Evolutionary conservation across 1,140 invertebrate species (phyloP).

Genomic region (Hesperophylax magnus): DNA sequence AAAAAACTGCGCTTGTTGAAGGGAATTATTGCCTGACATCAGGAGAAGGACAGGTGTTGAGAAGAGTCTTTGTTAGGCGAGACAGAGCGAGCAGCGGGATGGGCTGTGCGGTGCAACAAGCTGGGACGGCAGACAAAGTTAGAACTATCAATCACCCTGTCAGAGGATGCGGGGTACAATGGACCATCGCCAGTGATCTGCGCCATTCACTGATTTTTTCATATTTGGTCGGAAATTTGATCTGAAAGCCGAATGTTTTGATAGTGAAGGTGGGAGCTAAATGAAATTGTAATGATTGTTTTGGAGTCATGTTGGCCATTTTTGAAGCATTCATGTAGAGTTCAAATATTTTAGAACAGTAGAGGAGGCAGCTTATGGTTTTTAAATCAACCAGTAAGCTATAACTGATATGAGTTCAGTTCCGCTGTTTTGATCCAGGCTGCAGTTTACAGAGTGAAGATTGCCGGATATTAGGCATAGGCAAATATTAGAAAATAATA

Average conservation of each 20-base stretch:
- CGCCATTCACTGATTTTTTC: neutral
- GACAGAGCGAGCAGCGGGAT: neutral
- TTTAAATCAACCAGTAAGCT: too few relatives aligned
- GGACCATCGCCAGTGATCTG: neutral
- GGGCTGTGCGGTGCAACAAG: neutral
- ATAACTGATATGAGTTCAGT: too few relatives aligned
- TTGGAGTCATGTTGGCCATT: too few relatives aligned
- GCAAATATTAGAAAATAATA: too few relatives aligned
- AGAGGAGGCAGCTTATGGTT: too few relatives aligned
- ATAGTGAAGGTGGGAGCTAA: neutral
- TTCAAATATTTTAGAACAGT: too few relatives aligned
- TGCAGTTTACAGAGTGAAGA: too few relatives aligned
- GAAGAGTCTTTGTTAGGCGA: slow-evolving; percentile 4
- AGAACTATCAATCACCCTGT: slow-evolving; percentile 18
- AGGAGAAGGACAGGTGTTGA: slow-evolving; percentile 37
- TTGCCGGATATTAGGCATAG: too few relatives aligned
- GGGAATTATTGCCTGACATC: slow-evolving; percentile 14
- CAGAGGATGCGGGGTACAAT: neutral
- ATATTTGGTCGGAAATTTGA: neutral
- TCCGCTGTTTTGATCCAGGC: too few relatives aligned
- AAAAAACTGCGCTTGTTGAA: slow-evolving; percentile 20
- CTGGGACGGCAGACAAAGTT: neutral
- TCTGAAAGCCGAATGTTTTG: neutral
- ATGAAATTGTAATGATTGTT: neutral
- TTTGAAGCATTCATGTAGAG: too few relatives aligned